These are phyloP conservation scores for Cydia amplana DNA, from an alignment of 1,140 invertebrate genomes.

Conservation along the genomic window DNA sequence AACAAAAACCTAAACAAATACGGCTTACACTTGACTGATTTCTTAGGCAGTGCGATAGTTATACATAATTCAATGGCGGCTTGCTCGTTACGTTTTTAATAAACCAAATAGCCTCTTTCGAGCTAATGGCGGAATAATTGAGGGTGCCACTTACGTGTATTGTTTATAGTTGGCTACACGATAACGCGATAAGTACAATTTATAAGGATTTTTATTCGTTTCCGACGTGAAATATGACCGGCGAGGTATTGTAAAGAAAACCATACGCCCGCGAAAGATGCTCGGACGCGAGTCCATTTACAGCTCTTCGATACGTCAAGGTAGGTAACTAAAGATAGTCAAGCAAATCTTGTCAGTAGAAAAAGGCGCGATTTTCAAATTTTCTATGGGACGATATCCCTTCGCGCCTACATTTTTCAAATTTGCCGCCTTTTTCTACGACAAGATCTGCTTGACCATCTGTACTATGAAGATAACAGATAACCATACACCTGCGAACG, in stretches of 20 bases:
- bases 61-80: constrained; percentile 18
- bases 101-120: constrained; percentile 30
- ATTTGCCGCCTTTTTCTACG: no score
- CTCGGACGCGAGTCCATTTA: neutral
- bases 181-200: constrained; percentile 28
- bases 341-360: no score
- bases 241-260: neutral
- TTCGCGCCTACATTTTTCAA: no score
- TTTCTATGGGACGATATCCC: no score
- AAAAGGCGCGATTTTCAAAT: no score
- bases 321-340: neutral
- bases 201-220: constrained; percentile 23
- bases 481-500: neutral
- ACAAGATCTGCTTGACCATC: no score
- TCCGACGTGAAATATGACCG: neutral
- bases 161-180: constrained; percentile 22
- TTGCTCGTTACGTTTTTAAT: constrained; percentile 27
- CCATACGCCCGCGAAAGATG: neutral
- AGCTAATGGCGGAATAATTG: constrained; percentile 27
- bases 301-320: no score
- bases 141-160: constrained; percentile 26
- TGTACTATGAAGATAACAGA: no score
- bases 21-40: neutral
- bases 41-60: constrained; percentile 9
- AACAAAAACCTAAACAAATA: neutral